Percentiles rank a stretch among this genome's conserved stretches.
Conservation (phyloP, 2,113 vertebrate species). For the Cettia cetti region DNA sequence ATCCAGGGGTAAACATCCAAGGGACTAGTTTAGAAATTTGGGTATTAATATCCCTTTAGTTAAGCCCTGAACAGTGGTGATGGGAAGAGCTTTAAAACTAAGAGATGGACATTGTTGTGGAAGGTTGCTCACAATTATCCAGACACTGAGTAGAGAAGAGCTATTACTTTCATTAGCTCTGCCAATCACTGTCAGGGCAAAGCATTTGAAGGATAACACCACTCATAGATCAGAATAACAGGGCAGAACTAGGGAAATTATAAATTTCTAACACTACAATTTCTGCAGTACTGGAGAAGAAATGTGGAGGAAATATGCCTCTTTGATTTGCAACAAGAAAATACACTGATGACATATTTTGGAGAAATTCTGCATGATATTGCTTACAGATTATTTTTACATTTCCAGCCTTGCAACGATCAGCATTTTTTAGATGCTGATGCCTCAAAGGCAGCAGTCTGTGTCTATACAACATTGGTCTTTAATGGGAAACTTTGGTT, state of each 20-base stretch:
- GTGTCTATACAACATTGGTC: not conserved
- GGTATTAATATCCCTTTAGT: not conserved
- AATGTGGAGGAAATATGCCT: not conserved
- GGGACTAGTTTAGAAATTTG: not conserved
- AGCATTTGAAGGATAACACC: not conserved
- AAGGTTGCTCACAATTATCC: not conserved
- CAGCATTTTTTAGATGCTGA: not conserved
- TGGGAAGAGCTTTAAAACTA: not conserved
- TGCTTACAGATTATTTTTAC: not conserved
- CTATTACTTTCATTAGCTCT: not conserved
- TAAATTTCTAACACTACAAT: not conserved
- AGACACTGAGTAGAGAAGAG: not conserved
- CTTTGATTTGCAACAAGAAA: not conserved
- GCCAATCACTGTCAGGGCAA: not conserved
- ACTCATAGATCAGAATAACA: not conserved
- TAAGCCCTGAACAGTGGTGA: not conserved
- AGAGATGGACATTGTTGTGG: not conserved
- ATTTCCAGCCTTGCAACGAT: not conserved
- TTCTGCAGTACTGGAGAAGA: not conserved
- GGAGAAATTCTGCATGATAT: not conserved
- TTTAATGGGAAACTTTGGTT: not conserved
- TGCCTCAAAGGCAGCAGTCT: not conserved
- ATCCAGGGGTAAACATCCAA: not conserved
- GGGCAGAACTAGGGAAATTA: not conserved
- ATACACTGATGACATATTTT: not conserved